Conservation (phyloP, 2,888 invertebrate species). For the Oscheius sp. region DNA sequence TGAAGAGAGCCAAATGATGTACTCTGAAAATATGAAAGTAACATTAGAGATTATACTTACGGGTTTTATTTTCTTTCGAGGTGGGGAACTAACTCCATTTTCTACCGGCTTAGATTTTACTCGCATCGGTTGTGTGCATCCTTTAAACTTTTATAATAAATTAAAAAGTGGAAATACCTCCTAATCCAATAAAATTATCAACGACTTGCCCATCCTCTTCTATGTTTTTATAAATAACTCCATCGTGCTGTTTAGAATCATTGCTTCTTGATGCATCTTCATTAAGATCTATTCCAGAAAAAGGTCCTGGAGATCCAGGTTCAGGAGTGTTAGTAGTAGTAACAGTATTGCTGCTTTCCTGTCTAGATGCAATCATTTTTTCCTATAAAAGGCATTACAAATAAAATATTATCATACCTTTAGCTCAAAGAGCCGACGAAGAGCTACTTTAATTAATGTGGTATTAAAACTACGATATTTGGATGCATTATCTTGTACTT, state of each 20-base stretch:
- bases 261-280: not conserved
- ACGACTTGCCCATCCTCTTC: not conserved
- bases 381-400: constrained; percentile 3
- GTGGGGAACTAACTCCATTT: constrained; percentile 28
- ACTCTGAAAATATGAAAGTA: not conserved
- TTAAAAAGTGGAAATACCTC: not conserved
- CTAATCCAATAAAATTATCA: constrained; percentile 1
- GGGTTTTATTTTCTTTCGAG: constrained; percentile 41
- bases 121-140: constrained; percentile 8
- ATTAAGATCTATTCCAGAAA: not conserved
- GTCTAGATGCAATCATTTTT: not conserved
- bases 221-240: not conserved
- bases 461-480: constrained; percentile 77
- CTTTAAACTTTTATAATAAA: not conserved
- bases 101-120: not conserved
- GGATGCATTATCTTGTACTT: constrained; percentile 91
- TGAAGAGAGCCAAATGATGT: constrained; percentile 36
- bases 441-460: constrained; percentile 80
- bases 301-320: not conserved
- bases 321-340: not conserved
- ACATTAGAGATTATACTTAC: not conserved
- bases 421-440: constrained; percentile 82
- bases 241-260: not conserved
- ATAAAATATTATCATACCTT: constrained; percentile 72
- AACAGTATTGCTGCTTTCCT: not conserved